Base-by-base conservation (phyloP, 2,113 vertebrate species). In the Dicentrarchus labrax region DNA sequence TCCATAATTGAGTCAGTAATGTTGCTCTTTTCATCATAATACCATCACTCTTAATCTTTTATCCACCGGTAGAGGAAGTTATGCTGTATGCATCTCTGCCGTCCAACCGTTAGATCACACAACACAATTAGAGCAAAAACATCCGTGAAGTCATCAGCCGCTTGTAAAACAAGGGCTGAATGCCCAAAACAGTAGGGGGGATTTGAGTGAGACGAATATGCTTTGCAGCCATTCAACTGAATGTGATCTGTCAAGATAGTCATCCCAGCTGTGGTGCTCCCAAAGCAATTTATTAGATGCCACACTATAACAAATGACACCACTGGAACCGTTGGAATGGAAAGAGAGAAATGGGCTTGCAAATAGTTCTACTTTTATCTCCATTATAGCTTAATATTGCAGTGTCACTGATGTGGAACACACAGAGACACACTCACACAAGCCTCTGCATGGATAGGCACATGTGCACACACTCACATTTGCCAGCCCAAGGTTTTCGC, bases 381-480 rank as follows among this genome's bases (percentile, higher is more conserved):
- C 91, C 86, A 93, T 93, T 93, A 93, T 87, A 64, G 85, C 86
- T 86, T 88, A 88, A 92, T 91, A 91, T 91, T 88, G 89, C 90
- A 70, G 81, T 66, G 69, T 84, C 90, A 83, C 8, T 88, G 89
- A 88, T 76, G 91, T 88, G 89, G 93, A 94, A 93, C 91, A 85
- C 90, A 85, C 87, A 85, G 72, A 72, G 47, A 39, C 73, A 59
- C 76, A 80, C 68, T 17, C 72, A 51, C 82, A 59, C 59, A 72
- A 69, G 61, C 75, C 39, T 51, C 71, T 48, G 80, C 67, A 51
- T 75, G 72, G 30, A 72, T 59, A 76, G 21, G 10, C 39, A 22
- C 64, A 68, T 38, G 61, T n/a, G 53, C 70, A 30, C 50, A 76
- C 30, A 9, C 86, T 72, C 56, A 68, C 56, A 82, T 81, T 76